Evolutionary conservation across 1,140 invertebrate genomes (phyloP), one percentile per base, ranked within the genome.

Genomic region (Centruroides sculpturatus): DNA sequence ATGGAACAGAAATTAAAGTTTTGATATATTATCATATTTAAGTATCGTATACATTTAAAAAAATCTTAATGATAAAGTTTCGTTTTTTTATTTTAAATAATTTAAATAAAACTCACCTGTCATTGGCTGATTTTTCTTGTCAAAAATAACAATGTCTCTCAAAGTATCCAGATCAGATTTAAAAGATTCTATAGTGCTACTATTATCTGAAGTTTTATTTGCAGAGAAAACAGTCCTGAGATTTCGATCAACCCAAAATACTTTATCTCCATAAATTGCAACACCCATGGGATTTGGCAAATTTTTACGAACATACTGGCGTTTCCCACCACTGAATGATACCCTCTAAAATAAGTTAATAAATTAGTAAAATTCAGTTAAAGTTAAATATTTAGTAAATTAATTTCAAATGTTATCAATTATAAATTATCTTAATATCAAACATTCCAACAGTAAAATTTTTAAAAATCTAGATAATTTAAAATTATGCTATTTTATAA

Each of bases 191-290:
- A 35, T 57, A 57, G 34, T 56, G 1, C 61, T 56, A 57, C 88
- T 87, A 46, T 65, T 69, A 12, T 49, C 60, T 11, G 64, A 59
- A 56, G 63, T 62, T 61, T 70, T 73, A 35, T 53, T 57, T 5
- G 72, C 71, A 41, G 69, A 87, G 71, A 87, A 95, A 4, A 97
- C 85, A 0, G 87, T 86, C 62, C 84, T 82, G 0, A 98, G 76
- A 73, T 98, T 96, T 55, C 90, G 79, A 71, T 99, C 96, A 0
- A 96, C 91, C 94, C 94, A 99, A 71, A 90, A 98, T 0, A 99
- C 85, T 60, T 87, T 85, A 41, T 75, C 68, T 11, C 72, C 71
- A 65, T 88, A 83, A 4, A 98, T 80, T 0, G 92, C 87, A 23
- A 97, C 83, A 55, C 92, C 93, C 83, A 94, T 92, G 1, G 94